Percentiles rank a stretch among this genome's conserved stretches.
phyloP scores from a whole-genome alignment of 2,888 invertebrate species.

The Drosophila percnosoma region DNA sequence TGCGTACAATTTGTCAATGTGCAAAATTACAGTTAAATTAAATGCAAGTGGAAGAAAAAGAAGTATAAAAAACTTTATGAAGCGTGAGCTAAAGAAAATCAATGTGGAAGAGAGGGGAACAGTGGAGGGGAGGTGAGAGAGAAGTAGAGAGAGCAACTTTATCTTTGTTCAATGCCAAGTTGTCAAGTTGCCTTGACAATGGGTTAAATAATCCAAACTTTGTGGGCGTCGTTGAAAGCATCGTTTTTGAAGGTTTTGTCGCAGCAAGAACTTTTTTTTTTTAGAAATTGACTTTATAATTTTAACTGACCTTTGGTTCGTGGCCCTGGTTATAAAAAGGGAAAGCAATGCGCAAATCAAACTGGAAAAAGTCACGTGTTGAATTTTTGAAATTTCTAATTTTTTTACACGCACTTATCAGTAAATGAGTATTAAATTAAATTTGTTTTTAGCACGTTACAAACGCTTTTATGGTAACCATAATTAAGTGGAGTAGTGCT shows the following conservation, averaged over 20 bases:
- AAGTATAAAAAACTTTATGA: conserved; percentile 48
- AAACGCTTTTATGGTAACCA: conserved; percentile 29
- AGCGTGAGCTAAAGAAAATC: conserved; percentile 52
- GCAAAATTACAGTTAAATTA: conserved; percentile 19
- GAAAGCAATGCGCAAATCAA: conserved; percentile 26
- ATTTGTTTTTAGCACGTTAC: neutral
- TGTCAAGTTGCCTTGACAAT: conserved; percentile 62
- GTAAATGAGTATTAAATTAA: neutral
- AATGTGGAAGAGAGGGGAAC: conserved; percentile 12
- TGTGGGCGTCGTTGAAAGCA: conserved; percentile 13
- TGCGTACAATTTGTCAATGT: conserved; percentile 36
- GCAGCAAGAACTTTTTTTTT: conserved; percentile 1
- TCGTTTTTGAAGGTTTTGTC: conserved; percentile 48
- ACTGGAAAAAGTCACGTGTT: conserved; percentile 40
- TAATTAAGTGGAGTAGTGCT: conserved; percentile 52
- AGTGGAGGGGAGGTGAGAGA: conserved; percentile 2
- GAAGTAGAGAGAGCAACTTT: neutral
- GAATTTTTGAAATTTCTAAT: neutral
- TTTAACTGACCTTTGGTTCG: conserved; percentile 34
- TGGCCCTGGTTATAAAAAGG: conserved; percentile 32
- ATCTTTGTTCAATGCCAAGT: conserved; percentile 32
- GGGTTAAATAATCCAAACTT: conserved; percentile 45
- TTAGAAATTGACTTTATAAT: conserved; percentile 47
- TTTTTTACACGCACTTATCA: neutral
- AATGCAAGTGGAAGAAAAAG: conserved; percentile 13